A percentile compares a stretch with the other conserved stretches of the same genome.
Conservation (phyloP, 2,888 invertebrate species). For the Tetrapedia diversipes region DNA sequence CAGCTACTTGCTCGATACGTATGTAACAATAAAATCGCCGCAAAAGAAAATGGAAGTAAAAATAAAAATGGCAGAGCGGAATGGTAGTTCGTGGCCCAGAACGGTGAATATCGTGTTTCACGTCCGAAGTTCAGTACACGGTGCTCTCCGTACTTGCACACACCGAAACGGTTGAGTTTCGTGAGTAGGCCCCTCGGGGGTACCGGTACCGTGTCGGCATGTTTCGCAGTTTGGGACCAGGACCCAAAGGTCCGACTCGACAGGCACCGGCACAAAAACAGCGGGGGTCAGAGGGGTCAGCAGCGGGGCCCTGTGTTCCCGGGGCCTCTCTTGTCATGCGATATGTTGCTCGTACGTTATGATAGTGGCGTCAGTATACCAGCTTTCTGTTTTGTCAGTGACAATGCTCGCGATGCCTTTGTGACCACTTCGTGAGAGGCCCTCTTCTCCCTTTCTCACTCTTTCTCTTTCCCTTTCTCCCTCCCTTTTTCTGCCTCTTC, state of each 20-base stretch:
- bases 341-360: constrained; percentile 78
- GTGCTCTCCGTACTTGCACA: constrained; percentile 1
- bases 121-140: constrained; percentile 50
- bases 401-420: constrained; percentile 70
- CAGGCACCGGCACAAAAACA: constrained; percentile 73
- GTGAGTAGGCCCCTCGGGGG: constrained; percentile 65
- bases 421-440: constrained; percentile 47
- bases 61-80: constrained; percentile 3
- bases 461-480: not conserved
- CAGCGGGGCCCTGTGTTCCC: constrained; percentile 73
- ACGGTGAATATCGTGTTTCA: constrained; percentile 68
- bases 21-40: not conserved
- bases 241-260: constrained; percentile 72
- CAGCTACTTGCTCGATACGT: not conserved
- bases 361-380: constrained; percentile 72
- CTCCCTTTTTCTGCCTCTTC: not conserved
- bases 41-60: too few relatives aligned
- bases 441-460: constrained; percentile 31
- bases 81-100: constrained; percentile 51
- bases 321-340: constrained; percentile 76
- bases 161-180: constrained; percentile 53
- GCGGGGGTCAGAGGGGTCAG: constrained; percentile 78
- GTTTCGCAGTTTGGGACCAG: constrained; percentile 69
- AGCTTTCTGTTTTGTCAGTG: constrained; percentile 71
- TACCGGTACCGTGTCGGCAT: constrained; percentile 69